These are phyloP conservation scores for Galeopterus variegatus DNA, from an alignment of 2,113 vertebrate species.

Conservation along the genomic window DNA sequence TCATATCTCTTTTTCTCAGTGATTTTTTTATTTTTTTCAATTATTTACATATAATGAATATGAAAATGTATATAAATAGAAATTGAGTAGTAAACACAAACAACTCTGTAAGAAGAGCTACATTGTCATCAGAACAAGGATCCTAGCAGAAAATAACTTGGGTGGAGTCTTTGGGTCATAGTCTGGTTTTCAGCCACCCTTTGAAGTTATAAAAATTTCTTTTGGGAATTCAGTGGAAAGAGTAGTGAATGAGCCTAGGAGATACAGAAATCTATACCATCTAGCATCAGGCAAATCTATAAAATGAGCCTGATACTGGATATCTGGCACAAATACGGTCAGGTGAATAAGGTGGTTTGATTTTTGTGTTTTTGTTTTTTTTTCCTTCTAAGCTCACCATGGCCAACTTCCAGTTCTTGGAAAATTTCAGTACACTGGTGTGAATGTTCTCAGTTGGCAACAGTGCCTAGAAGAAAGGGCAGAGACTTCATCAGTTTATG, in stretches of 20 bases:
- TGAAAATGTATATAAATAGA: background rate
- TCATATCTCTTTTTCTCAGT: background rate
- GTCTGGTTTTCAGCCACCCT: conserved; percentile 4
- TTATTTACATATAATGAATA: background rate
- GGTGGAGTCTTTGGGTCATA: background rate
- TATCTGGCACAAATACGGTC: background rate
- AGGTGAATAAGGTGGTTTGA: background rate
- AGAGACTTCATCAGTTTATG: background rate
- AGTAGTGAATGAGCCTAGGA: background rate
- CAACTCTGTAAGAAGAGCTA: background rate
- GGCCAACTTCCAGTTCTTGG: background rate
- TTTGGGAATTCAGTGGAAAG: background rate
- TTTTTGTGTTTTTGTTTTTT: background rate
- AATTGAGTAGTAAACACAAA: background rate
- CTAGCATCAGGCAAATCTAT: background rate
- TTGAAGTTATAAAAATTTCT: background rate
- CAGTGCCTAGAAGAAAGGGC: background rate
- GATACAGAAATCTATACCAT: background rate
- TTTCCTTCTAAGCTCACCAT: background rate
- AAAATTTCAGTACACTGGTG: background rate
- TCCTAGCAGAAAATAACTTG: background rate
- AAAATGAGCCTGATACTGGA: background rate
- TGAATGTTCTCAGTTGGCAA: background rate
- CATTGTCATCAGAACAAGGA: background rate
- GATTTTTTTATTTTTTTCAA: background rate